Percentiles rank a stretch among this genome's conserved stretches.
Evolutionary conservation across 1,140 invertebrate species (phyloP).

Genomic region (Tetranychus urticae): DNA sequence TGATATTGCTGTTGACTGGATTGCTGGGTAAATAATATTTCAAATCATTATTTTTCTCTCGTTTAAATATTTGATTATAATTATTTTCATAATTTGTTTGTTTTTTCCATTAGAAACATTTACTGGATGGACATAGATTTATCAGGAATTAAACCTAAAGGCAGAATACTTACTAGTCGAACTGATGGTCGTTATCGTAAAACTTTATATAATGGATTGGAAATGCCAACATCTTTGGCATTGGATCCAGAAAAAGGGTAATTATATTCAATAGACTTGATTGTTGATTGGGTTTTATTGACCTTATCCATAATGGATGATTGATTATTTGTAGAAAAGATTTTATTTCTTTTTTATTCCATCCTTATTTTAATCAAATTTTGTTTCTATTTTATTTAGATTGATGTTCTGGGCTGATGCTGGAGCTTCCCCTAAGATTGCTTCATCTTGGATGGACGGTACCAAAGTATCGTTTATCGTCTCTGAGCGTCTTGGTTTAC

Average conservation of each 20-base stretch:
- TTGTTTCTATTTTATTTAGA: no score
- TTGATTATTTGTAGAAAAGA: no score
- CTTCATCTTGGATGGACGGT: conserved; percentile 84
- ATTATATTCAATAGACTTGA: background rate
- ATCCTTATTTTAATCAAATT: no score
- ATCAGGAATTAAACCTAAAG: conserved; percentile 26
- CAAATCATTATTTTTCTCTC: background rate
- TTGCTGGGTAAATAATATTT: conserved; percentile 28
- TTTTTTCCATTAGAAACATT: conserved; percentile 36
- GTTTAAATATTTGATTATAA: background rate
- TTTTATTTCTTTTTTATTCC: no score
- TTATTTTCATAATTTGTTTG: background rate
- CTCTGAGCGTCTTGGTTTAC: conserved; percentile 45
- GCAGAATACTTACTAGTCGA: conserved; percentile 59
- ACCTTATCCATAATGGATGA: no score
- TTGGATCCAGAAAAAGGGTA: conserved; percentile 48
- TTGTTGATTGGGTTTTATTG: no score
- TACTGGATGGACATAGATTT: conserved; percentile 78
- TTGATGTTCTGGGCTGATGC: conserved; percentile 46
- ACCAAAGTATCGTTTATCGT: conserved; percentile 53
- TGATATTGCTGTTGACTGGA: conserved; percentile 67
- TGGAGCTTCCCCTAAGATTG: conserved; percentile 36
- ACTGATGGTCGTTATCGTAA: conserved; percentile 67
- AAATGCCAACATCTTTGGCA: conserved; percentile 57
- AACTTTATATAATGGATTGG: conserved; percentile 36